Base-by-base conservation (phyloP, 2,888 invertebrate species). In the Latheticus oryzae region DNA sequence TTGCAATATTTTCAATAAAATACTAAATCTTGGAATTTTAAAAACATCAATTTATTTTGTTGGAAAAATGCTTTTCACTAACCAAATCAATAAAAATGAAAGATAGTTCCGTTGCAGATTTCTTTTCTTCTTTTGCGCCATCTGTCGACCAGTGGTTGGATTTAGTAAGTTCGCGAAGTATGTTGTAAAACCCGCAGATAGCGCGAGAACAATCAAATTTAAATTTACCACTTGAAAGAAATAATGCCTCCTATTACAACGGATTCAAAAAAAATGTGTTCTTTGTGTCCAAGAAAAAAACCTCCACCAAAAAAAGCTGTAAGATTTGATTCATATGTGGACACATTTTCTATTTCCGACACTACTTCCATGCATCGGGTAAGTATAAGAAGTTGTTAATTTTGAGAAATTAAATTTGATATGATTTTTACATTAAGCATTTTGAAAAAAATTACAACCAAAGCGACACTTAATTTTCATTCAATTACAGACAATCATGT, bases 271-370 rank as follows among this genome's bases (percentile, higher is more conserved):
- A 80, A 79, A 72, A 85, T 85, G 85, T 85, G 85, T 76, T 85
- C 84, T 63, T 76, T 85, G 69, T 85, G 84, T 75, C 83, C 84
- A 61, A 79, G 82, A 60, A 79, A 80, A 71, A 84, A 82, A 74
- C 78, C 81, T 62, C 74, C 80, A 58, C 76, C 80, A 48, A 84
- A 84, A 73, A 85, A 85, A 72, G 79, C 84, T 58, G 85, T 85
- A 16, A 79, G 85, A 47, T 85, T 85, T 73, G 84, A 85, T 74
- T 84, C 85, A 4, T 78, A 83, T 65, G 84, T 85, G 68, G 85
- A 85, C 71, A 85, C 85, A 12, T 85, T 84, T 69, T 85, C 85
- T 52, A 81, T 84, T 66, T 83, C 84, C 30, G 84, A 84, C 65
- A 63, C 58, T n/a, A 55, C 59, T 8, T 69, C 69, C 2, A 65